Evolutionary conservation across 2,797 vertebrate species (phyloP), one percentile per base, ranked within the genome.

Genomic region (Gymnopithys bicolor): DNA sequence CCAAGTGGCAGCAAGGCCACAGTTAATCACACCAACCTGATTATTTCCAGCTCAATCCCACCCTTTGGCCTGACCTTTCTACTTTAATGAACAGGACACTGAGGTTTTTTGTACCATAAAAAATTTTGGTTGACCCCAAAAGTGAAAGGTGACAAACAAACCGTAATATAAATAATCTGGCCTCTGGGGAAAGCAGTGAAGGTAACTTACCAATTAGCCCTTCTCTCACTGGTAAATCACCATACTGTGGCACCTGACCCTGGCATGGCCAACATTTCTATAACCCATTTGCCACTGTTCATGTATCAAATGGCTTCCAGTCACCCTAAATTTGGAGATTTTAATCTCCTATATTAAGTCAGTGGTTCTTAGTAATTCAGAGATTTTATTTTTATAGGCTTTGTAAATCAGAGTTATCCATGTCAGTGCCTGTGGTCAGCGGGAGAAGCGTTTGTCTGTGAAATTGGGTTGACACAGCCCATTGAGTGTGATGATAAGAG

Each of bases 401-500:
- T 97, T 98, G 98, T 98, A 98, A 98, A 98, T 98, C 98, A 98
- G 97, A 95, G 96, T 96, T 97, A 92, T 96, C 96, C 97, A 94
- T 96, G 89, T 97, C 97, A 95, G 97, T 96, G 97, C 90, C 97
- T 80, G 78, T 94, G 96, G 97, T 95, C 96, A 93, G 93, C 95
- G 94, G 95, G 94, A 96, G 97, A 93, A 93, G 97, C 97, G 75
- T 98, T 98, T 98, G 97, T 97, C 98, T 98, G 98, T 98, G 98
- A 98, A 98, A 98, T 98, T 98, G 97, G 94, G 95, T 97, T 97
- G 98, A 97, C 98, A 98, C 97, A 98, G 98, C 78, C 98, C 98
- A 98, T 97, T 97, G 97, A 96, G 96, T 95, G 95, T 95, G 92
- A 96, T 98, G 98, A 98, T 97, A 97, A 91, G 96, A 90, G 92